Evolutionary conservation across 2,113 vertebrate genomes (phyloP).

Genomic region (Platichthys stellatus): DNA sequence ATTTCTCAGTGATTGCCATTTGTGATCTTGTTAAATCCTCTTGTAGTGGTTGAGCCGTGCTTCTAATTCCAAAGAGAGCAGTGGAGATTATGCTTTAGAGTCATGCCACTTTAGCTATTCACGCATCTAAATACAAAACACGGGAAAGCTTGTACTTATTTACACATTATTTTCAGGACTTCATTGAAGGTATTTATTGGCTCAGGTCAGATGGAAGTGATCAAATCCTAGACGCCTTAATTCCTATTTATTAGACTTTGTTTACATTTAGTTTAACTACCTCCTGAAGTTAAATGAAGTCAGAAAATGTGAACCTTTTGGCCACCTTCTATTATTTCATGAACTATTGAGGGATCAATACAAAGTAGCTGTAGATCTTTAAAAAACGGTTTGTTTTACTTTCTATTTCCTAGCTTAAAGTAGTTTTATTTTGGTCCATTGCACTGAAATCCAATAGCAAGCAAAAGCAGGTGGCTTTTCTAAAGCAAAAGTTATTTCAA

Average conservation of each 20-base stretch:
- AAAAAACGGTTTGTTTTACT: too few relatives aligned
- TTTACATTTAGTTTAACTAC: neutral
- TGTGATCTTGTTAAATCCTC: slow-evolving; percentile 25
- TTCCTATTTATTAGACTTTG: neutral
- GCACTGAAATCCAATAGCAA: too few relatives aligned
- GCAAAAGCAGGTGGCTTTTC: too few relatives aligned
- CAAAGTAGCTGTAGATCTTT: neutral
- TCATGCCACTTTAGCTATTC: neutral
- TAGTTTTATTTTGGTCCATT: too few relatives aligned
- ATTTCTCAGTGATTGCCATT: slow-evolving; percentile 24
- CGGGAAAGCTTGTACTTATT: neutral
- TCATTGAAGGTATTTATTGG: neutral
- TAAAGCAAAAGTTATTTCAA: neutral
- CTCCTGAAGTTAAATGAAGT: neutral
- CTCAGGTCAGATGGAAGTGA: neutral
- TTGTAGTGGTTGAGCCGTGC: slow-evolving; percentile 13
- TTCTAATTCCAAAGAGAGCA: slow-evolving; percentile 3
- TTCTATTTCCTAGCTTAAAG: too few relatives aligned
- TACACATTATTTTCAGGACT: neutral
- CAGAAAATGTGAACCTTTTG: neutral
- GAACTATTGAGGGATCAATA: neutral
- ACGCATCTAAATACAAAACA: neutral
- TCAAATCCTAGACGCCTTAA: neutral
- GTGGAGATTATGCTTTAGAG: neutral
- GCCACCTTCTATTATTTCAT: neutral